Base-by-base conservation (phyloP, 2,888 invertebrate genomes). In the Lasius fuliginosus region DNA sequence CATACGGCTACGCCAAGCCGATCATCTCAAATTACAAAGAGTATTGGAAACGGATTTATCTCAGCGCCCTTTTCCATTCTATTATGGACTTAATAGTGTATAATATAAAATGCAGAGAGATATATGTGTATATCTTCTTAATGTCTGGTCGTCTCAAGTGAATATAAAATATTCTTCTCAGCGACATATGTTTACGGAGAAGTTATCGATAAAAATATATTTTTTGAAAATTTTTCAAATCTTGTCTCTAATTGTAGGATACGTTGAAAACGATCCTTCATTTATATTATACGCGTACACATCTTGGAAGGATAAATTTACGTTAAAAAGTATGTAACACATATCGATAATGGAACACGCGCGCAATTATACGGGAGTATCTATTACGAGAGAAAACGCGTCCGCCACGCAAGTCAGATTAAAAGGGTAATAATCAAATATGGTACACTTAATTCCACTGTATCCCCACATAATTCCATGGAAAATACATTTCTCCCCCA, bases 11-110 rank as follows among this genome's bases (percentile, higher is more conserved):
- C 76, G 90, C 87, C 92, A 94, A 94, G 94, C 94, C 93, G 94
- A 94, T 94, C 94, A 94, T 94, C 94, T 95, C 94, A 93, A 95
- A 94, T 95, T 94, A 95, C 94, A 94, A 94, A 94, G 94, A 94
- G 94, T 94, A 94, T 94, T 92, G 93, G 91, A 93, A 94, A 92
- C 92, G 94, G 94, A 94, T 94, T 94, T 94, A 92, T 92, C 90
- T 92, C 89, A 87, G 73, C 91, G 88, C 92, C 87, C 85, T 87
- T 79, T 87, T 83, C 53, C 64, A 68, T 73, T 85, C 91, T 76
- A 90, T 89, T 89, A 87, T 86, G 79, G 79, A 64, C 85, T 90
- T 88, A 87, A 90, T 85, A 87, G 84, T 56, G 23, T 64, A 69
- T 76, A 36, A 81, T 36, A 76, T 83, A 86, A 79, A 84, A 73